These are phyloP conservation scores for Nysson spinosus DNA, from an alignment of 2,888 invertebrate genomes.

Conservation along the genomic window DNA sequence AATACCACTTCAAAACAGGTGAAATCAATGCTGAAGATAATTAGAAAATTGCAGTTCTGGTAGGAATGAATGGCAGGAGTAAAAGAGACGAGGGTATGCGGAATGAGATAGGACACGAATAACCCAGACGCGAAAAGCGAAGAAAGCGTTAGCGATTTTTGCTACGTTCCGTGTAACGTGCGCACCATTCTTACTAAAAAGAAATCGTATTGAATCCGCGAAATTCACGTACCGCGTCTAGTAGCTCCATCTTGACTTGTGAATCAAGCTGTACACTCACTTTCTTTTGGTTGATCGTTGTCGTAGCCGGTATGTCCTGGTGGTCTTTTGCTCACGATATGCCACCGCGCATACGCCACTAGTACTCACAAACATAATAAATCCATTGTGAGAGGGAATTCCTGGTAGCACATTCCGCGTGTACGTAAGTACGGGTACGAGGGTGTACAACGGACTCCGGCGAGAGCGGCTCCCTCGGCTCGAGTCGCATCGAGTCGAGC, in stretches of 20 bases:
- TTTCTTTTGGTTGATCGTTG: conserved; percentile 30
- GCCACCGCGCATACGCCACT: conserved; percentile 35
- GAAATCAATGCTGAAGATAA: no score
- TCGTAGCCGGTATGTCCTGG: conserved; percentile 3
- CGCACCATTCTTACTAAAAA: conserved; percentile 24
- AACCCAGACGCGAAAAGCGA: no score
- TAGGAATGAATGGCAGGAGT: no score
- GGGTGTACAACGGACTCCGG: conserved; percentile 39
- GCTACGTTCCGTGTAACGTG: conserved; percentile 9
- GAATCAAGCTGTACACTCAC: conserved; percentile 51
- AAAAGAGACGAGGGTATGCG: no score
- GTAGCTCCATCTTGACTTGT: conserved; percentile 60
- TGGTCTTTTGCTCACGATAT: conserved; percentile 21
- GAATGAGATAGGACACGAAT: no score
- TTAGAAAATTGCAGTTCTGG: no score
- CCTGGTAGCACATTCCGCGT: conserved; percentile 68
- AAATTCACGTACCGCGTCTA: conserved; percentile 52
- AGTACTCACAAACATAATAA: conserved; percentile 67
- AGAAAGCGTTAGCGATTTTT: no score
- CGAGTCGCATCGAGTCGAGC: conserved; percentile 43
- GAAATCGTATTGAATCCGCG: conserved; percentile 44
- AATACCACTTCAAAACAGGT: no score
- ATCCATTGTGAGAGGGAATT: conserved; percentile 71
- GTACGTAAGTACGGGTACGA: conserved; percentile 57
- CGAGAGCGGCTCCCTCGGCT: conserved; percentile 32